phyloP scores from a whole-genome alignment of 1,140 invertebrate genomes.

The Drosophila setifemur region DNA sequence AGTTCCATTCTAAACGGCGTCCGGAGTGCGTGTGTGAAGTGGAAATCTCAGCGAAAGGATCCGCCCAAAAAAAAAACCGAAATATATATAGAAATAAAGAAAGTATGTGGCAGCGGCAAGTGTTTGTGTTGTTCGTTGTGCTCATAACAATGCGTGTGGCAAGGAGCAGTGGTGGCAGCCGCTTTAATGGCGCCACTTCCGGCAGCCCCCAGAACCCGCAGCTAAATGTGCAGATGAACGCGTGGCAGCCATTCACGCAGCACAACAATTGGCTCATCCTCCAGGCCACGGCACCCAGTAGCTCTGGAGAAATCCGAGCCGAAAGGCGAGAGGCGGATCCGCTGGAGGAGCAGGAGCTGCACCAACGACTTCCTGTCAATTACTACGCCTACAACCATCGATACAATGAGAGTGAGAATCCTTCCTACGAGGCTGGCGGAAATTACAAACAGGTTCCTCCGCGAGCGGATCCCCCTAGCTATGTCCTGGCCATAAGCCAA shows the following conservation, averaged over 20 bases:
- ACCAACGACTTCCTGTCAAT: conserved; percentile 62
- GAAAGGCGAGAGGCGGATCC: conserved; percentile 13
- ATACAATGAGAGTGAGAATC: conserved; percentile 45
- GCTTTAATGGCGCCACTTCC: conserved; percentile 64
- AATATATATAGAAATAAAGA: background rate
- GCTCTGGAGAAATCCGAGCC: conserved; percentile 1
- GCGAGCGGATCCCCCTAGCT: conserved; percentile 47
- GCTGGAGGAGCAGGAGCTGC: conserved; percentile 5
- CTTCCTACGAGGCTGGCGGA: conserved; percentile 33
- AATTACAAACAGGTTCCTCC: conserved; percentile 71
- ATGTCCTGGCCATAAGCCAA: conserved; percentile 66
- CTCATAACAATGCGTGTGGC: conserved; percentile 33
- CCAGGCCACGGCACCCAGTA: conserved; percentile 64
- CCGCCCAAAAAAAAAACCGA: background rate
- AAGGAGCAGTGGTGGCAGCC: conserved; percentile 20
- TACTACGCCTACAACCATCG: conserved; percentile 78
- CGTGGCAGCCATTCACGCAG: conserved; percentile 63
- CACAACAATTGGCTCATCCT: conserved; percentile 76
- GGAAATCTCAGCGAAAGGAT: conserved; percentile 7
- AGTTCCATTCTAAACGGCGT: conserved; percentile 68
- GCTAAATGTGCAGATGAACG: conserved; percentile 55
- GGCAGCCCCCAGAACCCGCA: conserved; percentile 35
- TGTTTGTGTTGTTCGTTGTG: conserved; percentile 42
- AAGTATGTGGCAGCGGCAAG: conserved; percentile 53
- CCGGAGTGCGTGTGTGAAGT: conserved; percentile 43